Conservation (phyloP, 2,797 vertebrate genomes). For the Lacerta viridis region DNA sequence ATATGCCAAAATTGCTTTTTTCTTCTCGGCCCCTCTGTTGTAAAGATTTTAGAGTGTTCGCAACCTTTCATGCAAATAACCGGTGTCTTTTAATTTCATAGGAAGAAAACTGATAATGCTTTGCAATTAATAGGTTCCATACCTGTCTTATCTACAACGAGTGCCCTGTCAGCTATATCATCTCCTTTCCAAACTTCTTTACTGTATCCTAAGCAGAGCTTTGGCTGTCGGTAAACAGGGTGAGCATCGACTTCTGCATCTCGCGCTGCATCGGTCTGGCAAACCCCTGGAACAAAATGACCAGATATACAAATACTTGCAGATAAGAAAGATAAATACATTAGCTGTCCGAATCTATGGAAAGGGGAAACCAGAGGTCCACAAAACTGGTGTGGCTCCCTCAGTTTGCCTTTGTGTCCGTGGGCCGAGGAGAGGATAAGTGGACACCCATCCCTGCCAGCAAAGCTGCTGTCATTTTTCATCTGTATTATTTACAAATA, state of each 20-base stretch:
- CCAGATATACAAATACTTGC: neutral
- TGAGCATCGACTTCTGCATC: conserved; percentile 76
- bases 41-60: too few species aligned
- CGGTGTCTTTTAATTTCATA: too few species aligned
- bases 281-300: conserved; percentile 77
- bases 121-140: conserved; percentile 43
- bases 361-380: neutral
- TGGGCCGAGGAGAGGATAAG: neutral
- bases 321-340: neutral
- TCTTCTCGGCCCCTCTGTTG: too few species aligned
- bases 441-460: too few species aligned
- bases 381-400: neutral
- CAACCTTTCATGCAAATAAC: too few species aligned
- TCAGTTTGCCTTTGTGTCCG: neutral
- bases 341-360: neutral
- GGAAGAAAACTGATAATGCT: too few species aligned
- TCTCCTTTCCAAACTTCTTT: conserved; percentile 80
- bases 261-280: conserved; percentile 75
- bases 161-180: conserved; percentile 66
- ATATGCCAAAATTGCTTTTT: too few species aligned
- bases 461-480: neutral
- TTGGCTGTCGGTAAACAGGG: conserved; percentile 75
- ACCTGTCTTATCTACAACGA: conserved; percentile 80
- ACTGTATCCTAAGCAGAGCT: conserved; percentile 74
- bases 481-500: too few species aligned